Evolutionary conservation across 2,888 invertebrate species (phyloP).

Genomic region (Villa cingulata): DNA sequence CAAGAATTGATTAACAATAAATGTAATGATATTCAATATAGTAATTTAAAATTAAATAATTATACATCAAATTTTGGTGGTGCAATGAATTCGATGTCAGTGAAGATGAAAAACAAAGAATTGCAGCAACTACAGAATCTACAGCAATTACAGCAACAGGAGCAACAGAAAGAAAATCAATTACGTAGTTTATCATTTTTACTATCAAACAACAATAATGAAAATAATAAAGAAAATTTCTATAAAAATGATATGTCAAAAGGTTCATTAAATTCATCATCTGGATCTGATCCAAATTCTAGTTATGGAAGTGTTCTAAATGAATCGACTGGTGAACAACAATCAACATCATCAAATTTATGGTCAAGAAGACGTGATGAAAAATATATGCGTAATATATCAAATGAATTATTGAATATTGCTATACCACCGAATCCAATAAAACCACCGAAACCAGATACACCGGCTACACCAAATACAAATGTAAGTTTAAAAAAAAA

Average conservation of each 20-base stretch:
- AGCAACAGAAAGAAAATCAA: too few species aligned
- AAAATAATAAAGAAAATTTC: background rate
- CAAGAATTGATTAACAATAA: too few species aligned
- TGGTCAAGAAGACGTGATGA: background rate
- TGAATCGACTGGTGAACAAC: background rate
- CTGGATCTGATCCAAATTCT: slow-evolving; percentile 21
- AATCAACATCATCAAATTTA: background rate
- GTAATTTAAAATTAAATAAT: too few species aligned
- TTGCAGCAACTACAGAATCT: too few species aligned
- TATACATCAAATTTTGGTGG: too few species aligned
- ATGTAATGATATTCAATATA: too few species aligned
- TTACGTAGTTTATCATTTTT: too few species aligned
- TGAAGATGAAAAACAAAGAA: too few species aligned
- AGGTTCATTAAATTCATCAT: slow-evolving; percentile 14
- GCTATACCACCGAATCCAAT: slow-evolving; percentile 12
- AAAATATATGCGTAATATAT: background rate
- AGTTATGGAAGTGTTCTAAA: slow-evolving; percentile 17
- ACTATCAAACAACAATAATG: background rate
- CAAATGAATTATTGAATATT: slow-evolving; percentile 17
- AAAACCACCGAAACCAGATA: slow-evolving; percentile 31
- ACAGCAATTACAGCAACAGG: too few species aligned
- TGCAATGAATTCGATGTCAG: too few species aligned
- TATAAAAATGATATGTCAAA: slow-evolving; percentile 15
- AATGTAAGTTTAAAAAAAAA: slow-evolving; percentile 19
- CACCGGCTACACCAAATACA: slow-evolving; percentile 27